These are phyloP conservation scores for Pachyuromys duprasi DNA, from an alignment of 2,797 vertebrate genomes.

Conservation along the genomic window DNA sequence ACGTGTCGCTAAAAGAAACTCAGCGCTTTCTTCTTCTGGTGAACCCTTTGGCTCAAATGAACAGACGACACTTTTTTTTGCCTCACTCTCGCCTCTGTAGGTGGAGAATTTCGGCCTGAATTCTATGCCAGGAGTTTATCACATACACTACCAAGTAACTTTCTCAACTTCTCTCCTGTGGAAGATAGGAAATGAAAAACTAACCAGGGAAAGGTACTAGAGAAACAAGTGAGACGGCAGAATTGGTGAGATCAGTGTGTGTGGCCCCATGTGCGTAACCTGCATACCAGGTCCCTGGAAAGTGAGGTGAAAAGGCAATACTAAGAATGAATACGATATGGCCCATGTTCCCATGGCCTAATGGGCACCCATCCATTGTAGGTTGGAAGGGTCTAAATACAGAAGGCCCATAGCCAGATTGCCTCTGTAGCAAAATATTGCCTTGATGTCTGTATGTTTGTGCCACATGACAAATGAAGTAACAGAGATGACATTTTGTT, in stretches of 20 bases:
- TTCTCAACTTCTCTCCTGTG: not conserved
- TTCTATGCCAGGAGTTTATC: not conserved
- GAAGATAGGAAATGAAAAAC: not conserved
- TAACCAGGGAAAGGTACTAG: not conserved
- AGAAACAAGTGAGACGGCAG: not conserved
- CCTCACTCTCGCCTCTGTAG: not conserved
- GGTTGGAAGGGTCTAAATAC: not conserved
- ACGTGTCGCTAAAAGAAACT: not conserved
- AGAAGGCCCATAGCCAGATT: not conserved
- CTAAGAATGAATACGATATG: not conserved
- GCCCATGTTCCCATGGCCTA: not conserved
- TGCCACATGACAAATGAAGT: not conserved
- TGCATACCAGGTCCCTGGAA: not conserved
- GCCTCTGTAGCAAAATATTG: not conserved
- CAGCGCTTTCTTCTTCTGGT: not conserved
- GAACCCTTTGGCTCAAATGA: not conserved
- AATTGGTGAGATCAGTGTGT: not conserved
- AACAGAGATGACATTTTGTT: not conserved
- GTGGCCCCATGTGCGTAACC: not conserved
- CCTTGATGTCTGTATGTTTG: not conserved
- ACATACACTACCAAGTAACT: not conserved
- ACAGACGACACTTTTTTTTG: not conserved
- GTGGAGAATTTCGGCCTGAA: not conserved
- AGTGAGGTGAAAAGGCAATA: not conserved
- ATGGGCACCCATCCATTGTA: not conserved